A percentile compares a stretch with the other conserved stretches of the same genome.
These are phyloP conservation scores for Heterotis niloticus DNA, from an alignment of 2,113 vertebrate genomes.

Conservation along the genomic window DNA sequence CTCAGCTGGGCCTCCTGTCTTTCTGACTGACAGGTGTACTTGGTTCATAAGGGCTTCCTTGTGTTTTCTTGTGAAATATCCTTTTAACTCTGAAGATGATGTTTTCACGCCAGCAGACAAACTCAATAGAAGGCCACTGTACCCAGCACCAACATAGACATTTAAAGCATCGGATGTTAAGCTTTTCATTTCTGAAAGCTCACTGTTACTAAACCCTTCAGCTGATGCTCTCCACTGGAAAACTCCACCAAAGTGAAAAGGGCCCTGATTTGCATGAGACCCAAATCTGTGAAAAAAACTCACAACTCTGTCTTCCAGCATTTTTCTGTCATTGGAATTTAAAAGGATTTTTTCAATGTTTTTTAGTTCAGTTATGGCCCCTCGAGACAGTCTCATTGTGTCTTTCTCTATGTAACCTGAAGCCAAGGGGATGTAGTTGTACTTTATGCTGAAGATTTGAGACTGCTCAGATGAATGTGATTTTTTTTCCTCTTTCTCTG, in stretches of 20 bases:
- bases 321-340: slow-evolving; percentile 5
- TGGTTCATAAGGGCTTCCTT: background rate
- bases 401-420: slow-evolving; percentile 4
- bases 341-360: slow-evolving; percentile 24
- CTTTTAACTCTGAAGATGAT: background rate
- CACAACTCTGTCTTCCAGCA: background rate
- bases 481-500: background rate
- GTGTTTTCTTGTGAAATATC: background rate
- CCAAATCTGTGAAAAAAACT: slow-evolving; percentile 26
- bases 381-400: slow-evolving; percentile 12
- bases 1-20: slow-evolving; percentile 51
- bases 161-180: slow-evolving; percentile 26
- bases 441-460: background rate
- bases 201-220: slow-evolving; percentile 14
- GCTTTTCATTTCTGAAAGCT: slow-evolving; percentile 18
- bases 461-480: slow-evolving; percentile 7
- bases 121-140: background rate
- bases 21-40: slow-evolving; percentile 31
- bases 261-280: slow-evolving; percentile 22
- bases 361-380: slow-evolving; percentile 11
- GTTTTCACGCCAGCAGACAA: accelerated
- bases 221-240: slow-evolving; percentile 30
- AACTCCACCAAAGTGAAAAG: slow-evolving; percentile 26
- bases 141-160: slow-evolving; percentile 22
- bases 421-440: slow-evolving; percentile 23